Percentiles rank a stretch among this genome's conserved stretches.
These are phyloP conservation scores for Stenichneumon culpator DNA, from an alignment of 2,888 invertebrate genomes.

Conservation along the genomic window DNA sequence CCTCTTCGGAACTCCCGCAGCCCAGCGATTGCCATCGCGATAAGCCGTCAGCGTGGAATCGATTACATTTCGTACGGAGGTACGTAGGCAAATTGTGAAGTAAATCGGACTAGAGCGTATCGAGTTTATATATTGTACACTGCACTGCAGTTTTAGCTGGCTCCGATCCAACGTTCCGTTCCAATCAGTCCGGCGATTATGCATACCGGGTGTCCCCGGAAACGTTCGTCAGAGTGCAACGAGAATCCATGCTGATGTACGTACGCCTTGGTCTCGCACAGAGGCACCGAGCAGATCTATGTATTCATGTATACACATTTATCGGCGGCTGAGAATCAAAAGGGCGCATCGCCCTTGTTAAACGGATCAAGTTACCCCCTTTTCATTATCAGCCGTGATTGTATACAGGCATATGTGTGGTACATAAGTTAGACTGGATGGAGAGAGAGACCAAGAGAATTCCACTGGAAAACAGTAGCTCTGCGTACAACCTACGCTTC, in stretches of 20 bases:
- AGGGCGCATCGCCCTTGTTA: neutral
- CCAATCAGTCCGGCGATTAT: slow-evolving; percentile 63
- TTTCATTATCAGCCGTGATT: neutral
- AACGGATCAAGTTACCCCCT: neutral
- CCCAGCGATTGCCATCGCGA: neutral
- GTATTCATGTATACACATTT: slow-evolving; percentile 4
- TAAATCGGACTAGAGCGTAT: slow-evolving; percentile 2
- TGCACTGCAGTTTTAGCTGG: slow-evolving; percentile 36
- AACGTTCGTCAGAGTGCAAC: slow-evolving; percentile 54
- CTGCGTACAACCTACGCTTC: slow-evolving; percentile 8
- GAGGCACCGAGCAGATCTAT: neutral
- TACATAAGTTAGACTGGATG: neutral
- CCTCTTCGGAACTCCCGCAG: neutral
- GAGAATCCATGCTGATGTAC: slow-evolving; percentile 40
- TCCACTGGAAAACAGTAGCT: slow-evolving; percentile 2
- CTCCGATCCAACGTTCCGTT: slow-evolving; percentile 63
- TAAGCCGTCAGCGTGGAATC: neutral
- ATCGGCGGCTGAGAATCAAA: neutral
- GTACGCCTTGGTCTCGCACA: slow-evolving; percentile 25
- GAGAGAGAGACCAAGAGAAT: neutral
- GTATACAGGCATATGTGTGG: neutral
- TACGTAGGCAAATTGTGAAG: slow-evolving; percentile 11
- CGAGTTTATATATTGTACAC: slow-evolving; percentile 16
- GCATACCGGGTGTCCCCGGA: slow-evolving; percentile 64
- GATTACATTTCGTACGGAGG: neutral